Evolutionary conservation across 1,140 invertebrate species (phyloP), one percentile per base, ranked within the genome.

Genomic region (Chlorops oryzae): DNA sequence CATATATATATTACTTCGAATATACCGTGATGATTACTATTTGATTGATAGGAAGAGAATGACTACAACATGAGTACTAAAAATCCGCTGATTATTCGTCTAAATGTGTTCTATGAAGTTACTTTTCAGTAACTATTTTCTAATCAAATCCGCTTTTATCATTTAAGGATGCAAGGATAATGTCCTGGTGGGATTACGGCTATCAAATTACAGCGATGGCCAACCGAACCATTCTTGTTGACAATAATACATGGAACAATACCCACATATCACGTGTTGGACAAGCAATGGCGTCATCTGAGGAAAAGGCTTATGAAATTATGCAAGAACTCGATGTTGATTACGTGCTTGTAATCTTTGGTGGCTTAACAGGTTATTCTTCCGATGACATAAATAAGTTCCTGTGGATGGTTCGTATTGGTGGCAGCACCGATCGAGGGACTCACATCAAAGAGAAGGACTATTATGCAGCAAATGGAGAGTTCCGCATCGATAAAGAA

Each of bases 141-240:
- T 34, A 34, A 34, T 34, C n/a, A 9, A 34, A 10, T 34, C 28
- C n/a, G n/a, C n/a, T n/a, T n/a, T n/a, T n/a, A n/a, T n/a, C n/a
- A n/a, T 48, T 58, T 35, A 34, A 91, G 86, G 86, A 96, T 77
- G 86, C 94, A 3, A 90, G 92, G 75, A 85, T 98, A 32, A 98
- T 98, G 96, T 96, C 92, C 2, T 98, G 96, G 96, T 98, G 96
- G 96, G 96, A 98, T 84, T 98, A 98, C 75, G 96, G 96, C 5
- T 98, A 98, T 76, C 96, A 98, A 76, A 98, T 98, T 76, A 97
- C 95, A 18, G 93, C 93, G 12, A 98, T 98, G 94, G 95, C 94
- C 4, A 98, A 98, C 80, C 80, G 95, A 37, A 98, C 95, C 4
- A 95, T 97, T 57, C 77, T 98, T 58, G 95, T 98, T n/a, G 96